phyloP scores from a whole-genome alignment of 2,113 vertebrate species.

The Mystacornis crossleyi region DNA sequence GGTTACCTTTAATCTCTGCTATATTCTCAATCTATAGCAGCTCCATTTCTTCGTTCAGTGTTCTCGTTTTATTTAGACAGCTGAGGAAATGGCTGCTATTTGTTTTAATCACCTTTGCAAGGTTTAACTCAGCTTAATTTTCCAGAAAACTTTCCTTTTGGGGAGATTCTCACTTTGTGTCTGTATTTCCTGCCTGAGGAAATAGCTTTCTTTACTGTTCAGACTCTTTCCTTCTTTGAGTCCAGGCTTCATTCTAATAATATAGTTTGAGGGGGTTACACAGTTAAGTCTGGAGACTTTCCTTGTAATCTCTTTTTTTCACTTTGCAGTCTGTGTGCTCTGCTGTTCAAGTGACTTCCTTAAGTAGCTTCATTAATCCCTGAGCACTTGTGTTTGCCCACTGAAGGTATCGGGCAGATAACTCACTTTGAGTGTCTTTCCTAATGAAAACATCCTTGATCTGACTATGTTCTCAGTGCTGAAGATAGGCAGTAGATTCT shows the following conservation, averaged over 20 bases:
- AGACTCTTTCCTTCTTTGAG: background rate
- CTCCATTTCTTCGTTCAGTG: background rate
- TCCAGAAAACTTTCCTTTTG: slow-evolving; percentile 4
- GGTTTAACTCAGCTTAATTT: slow-evolving; percentile 9
- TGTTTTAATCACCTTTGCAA: slow-evolving; percentile 19
- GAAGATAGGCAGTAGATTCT: background rate
- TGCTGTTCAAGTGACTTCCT: slow-evolving; percentile 2
- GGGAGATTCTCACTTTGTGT: background rate
- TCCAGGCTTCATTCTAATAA: background rate
- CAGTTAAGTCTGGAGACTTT: background rate
- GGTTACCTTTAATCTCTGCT: background rate
- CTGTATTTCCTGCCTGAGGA: background rate
- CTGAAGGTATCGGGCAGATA: slow-evolving; percentile 2
- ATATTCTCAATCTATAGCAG: background rate
- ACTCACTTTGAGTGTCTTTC: background rate
- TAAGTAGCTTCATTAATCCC: slow-evolving; percentile 32
- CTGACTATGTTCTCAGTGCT: background rate
- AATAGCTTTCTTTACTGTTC: background rate
- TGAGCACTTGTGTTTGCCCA: background rate
- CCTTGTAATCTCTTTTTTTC: background rate
- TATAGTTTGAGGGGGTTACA: background rate
- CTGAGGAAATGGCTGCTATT: background rate
- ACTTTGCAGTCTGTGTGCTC: background rate
- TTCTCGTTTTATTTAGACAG: slow-evolving; percentile 4
- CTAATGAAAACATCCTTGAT: slow-evolving; percentile 18